These are phyloP conservation scores for Epicauta chinensis DNA, from an alignment of 1,140 invertebrate genomes.

Conservation along the genomic window DNA sequence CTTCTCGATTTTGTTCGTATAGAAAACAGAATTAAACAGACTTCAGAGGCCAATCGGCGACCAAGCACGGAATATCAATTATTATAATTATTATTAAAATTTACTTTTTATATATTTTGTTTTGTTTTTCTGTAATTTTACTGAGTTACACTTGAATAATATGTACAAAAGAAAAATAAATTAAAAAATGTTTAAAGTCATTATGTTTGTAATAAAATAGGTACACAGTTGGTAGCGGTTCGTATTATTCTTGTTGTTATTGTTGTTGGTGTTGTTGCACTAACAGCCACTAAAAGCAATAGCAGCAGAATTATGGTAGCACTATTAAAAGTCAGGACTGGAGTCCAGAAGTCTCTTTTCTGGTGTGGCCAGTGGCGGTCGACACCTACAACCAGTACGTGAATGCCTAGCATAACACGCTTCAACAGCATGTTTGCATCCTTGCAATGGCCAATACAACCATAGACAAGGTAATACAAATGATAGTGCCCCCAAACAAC, in stretches of 20 bases:
- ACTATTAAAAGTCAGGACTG: slow-evolving; percentile 44
- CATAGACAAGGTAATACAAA: slow-evolving; percentile 80
- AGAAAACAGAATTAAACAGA: not conserved
- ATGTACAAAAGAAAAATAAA: slow-evolving; percentile 33
- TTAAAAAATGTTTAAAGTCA: slow-evolving; percentile 33
- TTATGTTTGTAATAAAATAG: slow-evolving; percentile 18
- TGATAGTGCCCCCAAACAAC: slow-evolving; percentile 72
- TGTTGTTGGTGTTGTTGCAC: no score
- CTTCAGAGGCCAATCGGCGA: slow-evolving; percentile 23
- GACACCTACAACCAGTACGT: slow-evolving; percentile 53
- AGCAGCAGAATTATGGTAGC: not conserved
- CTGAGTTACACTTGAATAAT: slow-evolving; percentile 32
- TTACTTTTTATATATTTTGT: no score
- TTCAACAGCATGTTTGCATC: slow-evolving; percentile 70
- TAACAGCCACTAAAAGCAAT: not conserved
- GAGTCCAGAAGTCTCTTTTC: slow-evolving; percentile 52
- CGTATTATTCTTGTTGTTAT: no score
- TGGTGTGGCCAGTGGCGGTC: slow-evolving; percentile 48
- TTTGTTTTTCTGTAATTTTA: no score
- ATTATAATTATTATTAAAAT: no score
- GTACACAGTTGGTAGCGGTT: slow-evolving; percentile 33
- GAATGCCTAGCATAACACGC: slow-evolving; percentile 72
- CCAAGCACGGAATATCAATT: slow-evolving; percentile 33
- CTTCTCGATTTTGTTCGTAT: not conserved
- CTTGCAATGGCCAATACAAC: slow-evolving; percentile 86